A percentile compares a stretch with the other conserved stretches of the same genome.
phyloP scores from a whole-genome alignment of 2,113 vertebrate genomes.

The Sinocyclocheilus maitianheensis region DNA sequence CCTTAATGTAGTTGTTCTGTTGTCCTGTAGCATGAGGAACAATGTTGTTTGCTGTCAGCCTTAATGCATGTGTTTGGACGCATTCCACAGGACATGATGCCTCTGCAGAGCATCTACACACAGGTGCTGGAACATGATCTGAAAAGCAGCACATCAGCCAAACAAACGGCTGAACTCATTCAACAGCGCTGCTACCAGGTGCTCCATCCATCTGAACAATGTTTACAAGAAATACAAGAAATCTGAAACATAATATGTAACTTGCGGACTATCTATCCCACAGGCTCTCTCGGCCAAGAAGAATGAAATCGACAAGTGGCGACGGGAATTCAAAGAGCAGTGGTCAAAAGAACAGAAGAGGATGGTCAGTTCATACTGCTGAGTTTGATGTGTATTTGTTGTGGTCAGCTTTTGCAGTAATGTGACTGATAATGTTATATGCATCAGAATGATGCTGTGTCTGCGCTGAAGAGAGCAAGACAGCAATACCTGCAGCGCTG shows the following conservation, averaged over 20 bases:
- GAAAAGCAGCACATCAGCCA: constrained; percentile 70
- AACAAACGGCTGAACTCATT: constrained; percentile 73
- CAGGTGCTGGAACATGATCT: constrained; percentile 86
- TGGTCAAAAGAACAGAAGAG: constrained; percentile 84
- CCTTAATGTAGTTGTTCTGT: too few species aligned
- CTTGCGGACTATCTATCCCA: constrained; percentile 1
- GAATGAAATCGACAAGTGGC: constrained; percentile 91
- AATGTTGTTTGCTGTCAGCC: too few species aligned
- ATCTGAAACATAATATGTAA: background rate
- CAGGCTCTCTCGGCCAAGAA: constrained; percentile 86
- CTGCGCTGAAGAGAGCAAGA: constrained; percentile 81
- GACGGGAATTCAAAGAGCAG: constrained; percentile 92
- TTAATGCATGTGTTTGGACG: background rate
- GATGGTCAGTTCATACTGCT: constrained; percentile 75
- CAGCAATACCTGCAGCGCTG: constrained; percentile 85
- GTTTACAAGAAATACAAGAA: background rate
- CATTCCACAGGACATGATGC: constrained; percentile 80
- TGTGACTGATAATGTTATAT: background rate
- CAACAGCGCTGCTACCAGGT: constrained; percentile 89
- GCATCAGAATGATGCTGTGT: constrained; percentile 78
- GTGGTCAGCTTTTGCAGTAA: background rate
- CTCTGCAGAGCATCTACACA: constrained; percentile 82
- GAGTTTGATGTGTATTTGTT: background rate
- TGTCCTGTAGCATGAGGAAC: too few species aligned
- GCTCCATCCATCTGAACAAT: background rate